Base-by-base conservation (phyloP, 1,140 invertebrate genomes). In the Whitmania pigra region DNA sequence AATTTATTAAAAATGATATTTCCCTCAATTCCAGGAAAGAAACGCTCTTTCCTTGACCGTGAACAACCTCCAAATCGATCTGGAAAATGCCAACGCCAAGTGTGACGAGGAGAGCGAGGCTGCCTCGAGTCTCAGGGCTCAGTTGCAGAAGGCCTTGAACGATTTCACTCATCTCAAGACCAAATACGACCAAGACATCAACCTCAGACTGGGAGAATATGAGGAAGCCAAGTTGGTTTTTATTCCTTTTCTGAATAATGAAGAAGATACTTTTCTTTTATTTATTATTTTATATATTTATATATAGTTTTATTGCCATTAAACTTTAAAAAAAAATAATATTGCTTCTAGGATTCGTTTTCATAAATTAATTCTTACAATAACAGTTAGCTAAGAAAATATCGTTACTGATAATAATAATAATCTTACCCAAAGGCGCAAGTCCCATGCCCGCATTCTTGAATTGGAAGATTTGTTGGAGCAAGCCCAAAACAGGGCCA, bases 71-170 rank as follows among this genome's bases (percentile, higher is more conserved):
- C 81, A 82, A 75, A 75, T 74, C 70, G 82, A 83, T 73, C 81
- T 80, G 73, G 81, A 83, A 75, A 79, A 77, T 73, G 73, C 82
- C 72, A 80, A 79, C 72, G 78, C 77, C 74, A 78, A 80, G 40
- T 79, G 77, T 74, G 82, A 83, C 73, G 82, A 83, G 73, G 82
- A 83, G 75, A 77, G 77, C 25, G 81, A 83, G 75, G 73, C 76
- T 22, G 75, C 76, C 74, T 78, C 77, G 75, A 77, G 69, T 70
- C 76, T 81, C 67, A 77, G 80, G 54, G 74, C 73, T 55, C 75
- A 77, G 72, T 75, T 81, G 18, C 71, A 76, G 76, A 80, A 78
- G 70, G 71, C 80, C 13, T 77, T 78, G 66, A 74, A 76, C 55
- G 81, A 82, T 18, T 78, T 77, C 69, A 71, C 76, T 22, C 74